Base-by-base conservation (phyloP, 2,113 vertebrate genomes). In the Irena cyanogastra region DNA sequence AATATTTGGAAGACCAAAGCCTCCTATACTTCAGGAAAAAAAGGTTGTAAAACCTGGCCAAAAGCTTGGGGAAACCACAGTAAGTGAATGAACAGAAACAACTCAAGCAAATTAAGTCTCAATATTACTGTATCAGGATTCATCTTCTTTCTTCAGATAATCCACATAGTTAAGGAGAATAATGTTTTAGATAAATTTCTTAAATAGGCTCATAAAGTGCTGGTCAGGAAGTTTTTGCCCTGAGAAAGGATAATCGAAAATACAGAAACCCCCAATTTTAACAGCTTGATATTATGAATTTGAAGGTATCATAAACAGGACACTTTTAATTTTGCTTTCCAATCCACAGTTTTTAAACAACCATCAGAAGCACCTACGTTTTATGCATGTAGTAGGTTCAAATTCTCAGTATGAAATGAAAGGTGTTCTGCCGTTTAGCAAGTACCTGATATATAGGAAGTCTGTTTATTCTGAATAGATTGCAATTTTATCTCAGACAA, bases 401-500 rank as follows among this genome's bases (percentile, higher is more conserved):
- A 21, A 31, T 35, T 60, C 35, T 83, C 20, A 44, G 30, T 39
- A 60, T 35, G 18, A 90, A 86, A 59, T 16, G 4, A 27, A 79
- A 69, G 4, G 16, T 63, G 21, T 28, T 60, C 5, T 86, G 19
- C 18, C 9, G 17, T 20, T 68, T 10, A 83, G 15, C 19, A 93
- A 78, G 9, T 97, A 99, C 99, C 99, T 96, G 98, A 47, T 50
- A 97, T 66, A 60, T 71, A 96, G 69, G 97, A 91, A 44, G 93
- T 93, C 66, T 94, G 96, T 26, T 98, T 94, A 44, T 97, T 97
- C 96, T 98, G 98, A 95, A 98, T 92, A 9, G 98, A 97, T 94
- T 98, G 98, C 52, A 98, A 97, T 87, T 98, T 97, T 70, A 99
- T 97, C 83, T 98, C 98, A 13, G 98, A 99, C 47, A 99, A 98